Evolutionary conservation across 1,140 invertebrate genomes (phyloP).

Genomic region (Ericerus pela): DNA sequence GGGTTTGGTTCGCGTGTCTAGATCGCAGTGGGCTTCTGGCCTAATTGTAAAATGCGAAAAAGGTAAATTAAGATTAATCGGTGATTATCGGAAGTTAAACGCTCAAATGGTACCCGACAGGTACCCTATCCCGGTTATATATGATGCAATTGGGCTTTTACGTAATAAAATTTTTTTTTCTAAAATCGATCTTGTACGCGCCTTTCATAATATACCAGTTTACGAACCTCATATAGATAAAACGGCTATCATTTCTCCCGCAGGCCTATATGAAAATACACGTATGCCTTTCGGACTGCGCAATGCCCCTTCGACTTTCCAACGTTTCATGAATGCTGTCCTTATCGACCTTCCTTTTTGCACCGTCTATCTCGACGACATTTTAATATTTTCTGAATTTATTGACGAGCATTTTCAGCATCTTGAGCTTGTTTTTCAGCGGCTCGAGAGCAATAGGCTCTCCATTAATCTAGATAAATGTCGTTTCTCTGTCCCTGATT

Average conservation of each 20-base stretch:
- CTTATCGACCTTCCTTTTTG: constrained; percentile 25
- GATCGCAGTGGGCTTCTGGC: constrained; percentile 31
- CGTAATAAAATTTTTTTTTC: constrained; percentile 31
- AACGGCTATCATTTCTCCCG: constrained; percentile 24
- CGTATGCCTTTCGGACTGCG: constrained; percentile 31
- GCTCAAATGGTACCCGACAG: constrained; percentile 28
- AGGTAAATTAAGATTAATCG: constrained; percentile 30
- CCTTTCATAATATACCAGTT: constrained; percentile 35
- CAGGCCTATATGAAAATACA: constrained; percentile 17
- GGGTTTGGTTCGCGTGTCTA: constrained; percentile 23
- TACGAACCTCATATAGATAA: constrained; percentile 27
- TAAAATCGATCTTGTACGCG: constrained; percentile 33
- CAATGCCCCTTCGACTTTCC: constrained; percentile 32
- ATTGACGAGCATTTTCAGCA: constrained; percentile 17
- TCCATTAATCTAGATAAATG: constrained; percentile 25
- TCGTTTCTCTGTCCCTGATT: constrained; percentile 24
- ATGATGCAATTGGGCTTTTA: constrained; percentile 27
- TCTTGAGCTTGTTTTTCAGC: constrained; percentile 22
- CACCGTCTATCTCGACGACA: constrained; percentile 29
- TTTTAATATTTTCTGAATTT: constrained; percentile 26
- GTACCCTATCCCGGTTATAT: constrained; percentile 30
- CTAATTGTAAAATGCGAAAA: constrained; percentile 36
- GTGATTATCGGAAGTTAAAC: constrained; percentile 36
- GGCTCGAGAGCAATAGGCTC: constrained; percentile 24
- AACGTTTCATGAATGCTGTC: constrained; percentile 35